Evolutionary conservation across 2,797 vertebrate species (phyloP).

Genomic region (Taenioides sp.): DNA sequence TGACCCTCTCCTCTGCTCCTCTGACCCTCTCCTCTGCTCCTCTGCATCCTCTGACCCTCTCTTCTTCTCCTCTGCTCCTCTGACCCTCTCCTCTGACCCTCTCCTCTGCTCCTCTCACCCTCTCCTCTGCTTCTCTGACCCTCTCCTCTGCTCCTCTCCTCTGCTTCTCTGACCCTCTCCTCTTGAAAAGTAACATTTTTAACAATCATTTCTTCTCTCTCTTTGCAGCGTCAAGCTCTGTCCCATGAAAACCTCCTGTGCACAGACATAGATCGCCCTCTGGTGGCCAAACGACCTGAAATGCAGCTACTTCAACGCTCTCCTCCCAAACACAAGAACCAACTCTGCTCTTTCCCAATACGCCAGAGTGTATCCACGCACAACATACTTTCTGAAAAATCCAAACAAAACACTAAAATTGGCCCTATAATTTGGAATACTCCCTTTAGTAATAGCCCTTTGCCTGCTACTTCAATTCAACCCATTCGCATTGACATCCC

Average conservation of each 20-base stretch:
- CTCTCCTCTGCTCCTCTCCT: not conserved
- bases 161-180: not conserved
- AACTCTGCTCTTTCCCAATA: constrained; percentile 72
- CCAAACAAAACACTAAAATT: constrained; percentile 53
- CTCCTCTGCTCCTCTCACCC: too few relatives aligned
- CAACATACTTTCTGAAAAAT: constrained; percentile 78
- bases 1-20: too few relatives aligned
- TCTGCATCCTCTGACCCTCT: too few relatives aligned
- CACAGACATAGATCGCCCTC: constrained; percentile 71
- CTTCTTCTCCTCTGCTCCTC: too few relatives aligned
- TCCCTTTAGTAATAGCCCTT: constrained; percentile 71
- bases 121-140: too few relatives aligned
- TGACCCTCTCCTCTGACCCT: too few relatives aligned
- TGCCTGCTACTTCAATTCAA: constrained; percentile 59
- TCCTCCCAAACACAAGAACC: constrained; percentile 51
- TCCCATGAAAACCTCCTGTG: constrained; percentile 88
- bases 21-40: too few relatives aligned
- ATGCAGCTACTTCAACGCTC: constrained; percentile 63
- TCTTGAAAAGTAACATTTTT: not conserved
- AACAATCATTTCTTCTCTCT: constrained; percentile 2
- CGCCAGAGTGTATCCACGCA: constrained; percentile 82
- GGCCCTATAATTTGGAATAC: constrained; percentile 86
- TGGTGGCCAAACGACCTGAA: constrained; percentile 59
- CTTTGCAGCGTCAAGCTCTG: constrained; percentile 78
- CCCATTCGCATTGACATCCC: constrained; percentile 75